Base-by-base conservation (phyloP, 2,888 invertebrate species). In the Yponomeuta sedellus region DNA sequence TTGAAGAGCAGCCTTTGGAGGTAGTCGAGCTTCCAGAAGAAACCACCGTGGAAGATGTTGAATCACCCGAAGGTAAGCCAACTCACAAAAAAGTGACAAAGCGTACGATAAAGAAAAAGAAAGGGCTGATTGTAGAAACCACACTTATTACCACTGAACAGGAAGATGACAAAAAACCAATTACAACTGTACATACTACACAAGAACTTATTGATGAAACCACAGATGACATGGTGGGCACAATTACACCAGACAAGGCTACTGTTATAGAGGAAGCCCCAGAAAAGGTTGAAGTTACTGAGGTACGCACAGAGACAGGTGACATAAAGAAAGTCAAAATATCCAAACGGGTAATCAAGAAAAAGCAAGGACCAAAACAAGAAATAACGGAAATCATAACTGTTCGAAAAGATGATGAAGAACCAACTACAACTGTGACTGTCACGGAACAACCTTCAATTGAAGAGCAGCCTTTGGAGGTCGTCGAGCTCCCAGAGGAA, bases 341-440 rank as follows among this genome's bases (percentile, higher is more conserved):
- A 0, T 87, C 83, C 19, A 90, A 82, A 69, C 85, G 85, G 10
- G 79, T 81, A 11, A 81, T 88, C 1, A 91, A 83, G 70, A 85
- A 85, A 57, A 78, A 75, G 68, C 83, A 80, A 66, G 90, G 83
- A 2, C 72, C 74, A 0, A 87, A 87, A 66, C 75, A 82, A 66
- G 88, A 88, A 71, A 76, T 83, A 61, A 86, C 91, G 12, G 84
- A 83, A 72, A 81, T 81, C 40, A 88, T 88, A 57, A 88, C 89
- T 57, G 77, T 82, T 44, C 77, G 83, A 64, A 77, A 76, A 68
- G 76, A 79, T 16, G 76, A 73, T 19, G 71, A 77, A 64, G 74
- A 72, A 6, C 68, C 69, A 0, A 56, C 68, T 16, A 67, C 57
- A 11, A 67, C 62, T 10, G 66, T 67, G 2, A 65, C 63, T 10